Conservation (phyloP, 1,140 invertebrate genomes). For the Saxidomus purpurata region DNA sequence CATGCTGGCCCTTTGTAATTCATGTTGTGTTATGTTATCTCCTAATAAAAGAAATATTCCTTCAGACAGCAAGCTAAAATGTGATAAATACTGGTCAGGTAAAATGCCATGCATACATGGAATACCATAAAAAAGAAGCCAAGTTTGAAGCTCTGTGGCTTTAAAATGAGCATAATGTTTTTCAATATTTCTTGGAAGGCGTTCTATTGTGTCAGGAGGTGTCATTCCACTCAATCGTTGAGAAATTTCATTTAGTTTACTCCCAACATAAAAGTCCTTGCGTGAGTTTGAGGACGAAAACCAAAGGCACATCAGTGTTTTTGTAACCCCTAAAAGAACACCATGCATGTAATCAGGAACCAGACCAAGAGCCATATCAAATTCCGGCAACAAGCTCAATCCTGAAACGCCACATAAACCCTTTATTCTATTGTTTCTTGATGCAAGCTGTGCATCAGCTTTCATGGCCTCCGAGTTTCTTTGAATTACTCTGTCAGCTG, state of each 20-base stretch:
- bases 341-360: slow-evolving; percentile 66
- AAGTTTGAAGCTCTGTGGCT: slow-evolving; percentile 64
- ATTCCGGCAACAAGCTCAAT: not conserved
- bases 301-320: slow-evolving; percentile 34
- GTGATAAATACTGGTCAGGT: slow-evolving; percentile 34
- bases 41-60: slow-evolving; percentile 45
- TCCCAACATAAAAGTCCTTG: slow-evolving; percentile 62
- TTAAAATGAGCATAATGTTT: slow-evolving; percentile 64
- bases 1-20: not conserved
- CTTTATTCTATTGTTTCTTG: too few relatives aligned
- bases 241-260: slow-evolving; percentile 51
- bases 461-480: too few relatives aligned
- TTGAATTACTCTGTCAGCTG: too few relatives aligned
- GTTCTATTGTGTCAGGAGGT: slow-evolving; percentile 57
- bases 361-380: slow-evolving; percentile 54
- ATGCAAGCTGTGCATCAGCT: too few relatives aligned
- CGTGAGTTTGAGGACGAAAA: slow-evolving; percentile 52
- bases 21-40: slow-evolving; percentile 30
- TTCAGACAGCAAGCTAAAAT: slow-evolving; percentile 45
- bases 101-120: slow-evolving; percentile 48
- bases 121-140: slow-evolving; percentile 51
- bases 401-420: slow-evolving; percentile 50
- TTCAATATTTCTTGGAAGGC: slow-evolving; percentile 59
- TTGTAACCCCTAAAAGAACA: too few relatives aligned
- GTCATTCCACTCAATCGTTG: slow-evolving; percentile 40